Percentiles rank a stretch among this genome's conserved stretches.
Evolutionary conservation across 30 jellyfish, hydroid and myxozoan genomes (phyloP).

Genomic region (Catostylus mosaicus): DNA sequence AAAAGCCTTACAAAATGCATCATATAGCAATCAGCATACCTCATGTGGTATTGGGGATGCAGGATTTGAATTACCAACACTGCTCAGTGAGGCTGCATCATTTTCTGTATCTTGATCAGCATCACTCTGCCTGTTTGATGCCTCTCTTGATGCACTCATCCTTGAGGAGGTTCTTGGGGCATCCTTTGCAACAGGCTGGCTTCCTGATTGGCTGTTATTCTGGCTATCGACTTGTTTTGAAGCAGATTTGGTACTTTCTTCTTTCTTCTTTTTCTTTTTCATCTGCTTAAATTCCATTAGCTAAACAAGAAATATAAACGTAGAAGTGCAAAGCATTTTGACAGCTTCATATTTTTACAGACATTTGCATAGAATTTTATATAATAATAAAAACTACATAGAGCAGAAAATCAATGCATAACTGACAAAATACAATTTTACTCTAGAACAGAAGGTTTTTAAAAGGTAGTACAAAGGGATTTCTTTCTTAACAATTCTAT

Average conservation of each 20-base stretch:
- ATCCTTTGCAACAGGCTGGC: slow-evolving; percentile 26
- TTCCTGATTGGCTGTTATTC: slow-evolving; percentile 44
- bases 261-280: slow-evolving; percentile 68
- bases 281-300: slow-evolving; percentile 67
- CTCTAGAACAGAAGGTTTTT: too few species aligned
- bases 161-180: slow-evolving; percentile 22
- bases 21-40: slow-evolving; percentile 16
- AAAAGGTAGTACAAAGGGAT: too few species aligned
- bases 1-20: not conserved
- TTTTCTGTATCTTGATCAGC: slow-evolving; percentile 80
- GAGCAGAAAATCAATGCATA: too few species aligned
- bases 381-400: too few species aligned
- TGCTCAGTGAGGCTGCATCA: slow-evolving; percentile 74
- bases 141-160: slow-evolving; percentile 21
- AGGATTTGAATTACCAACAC: slow-evolving; percentile 68
- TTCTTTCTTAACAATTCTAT: too few species aligned
- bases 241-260: slow-evolving; percentile 45
- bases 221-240: slow-evolving; percentile 4
- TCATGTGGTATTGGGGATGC: slow-evolving; percentile 73
- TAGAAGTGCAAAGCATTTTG: too few species aligned
- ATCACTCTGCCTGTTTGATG: slow-evolving; percentile 9
- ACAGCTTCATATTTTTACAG: too few species aligned
- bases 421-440: too few species aligned
- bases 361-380: too few species aligned
- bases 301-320: too few species aligned